phyloP scores from a whole-genome alignment of 2,888 invertebrate species.

The Troides aeacus region DNA sequence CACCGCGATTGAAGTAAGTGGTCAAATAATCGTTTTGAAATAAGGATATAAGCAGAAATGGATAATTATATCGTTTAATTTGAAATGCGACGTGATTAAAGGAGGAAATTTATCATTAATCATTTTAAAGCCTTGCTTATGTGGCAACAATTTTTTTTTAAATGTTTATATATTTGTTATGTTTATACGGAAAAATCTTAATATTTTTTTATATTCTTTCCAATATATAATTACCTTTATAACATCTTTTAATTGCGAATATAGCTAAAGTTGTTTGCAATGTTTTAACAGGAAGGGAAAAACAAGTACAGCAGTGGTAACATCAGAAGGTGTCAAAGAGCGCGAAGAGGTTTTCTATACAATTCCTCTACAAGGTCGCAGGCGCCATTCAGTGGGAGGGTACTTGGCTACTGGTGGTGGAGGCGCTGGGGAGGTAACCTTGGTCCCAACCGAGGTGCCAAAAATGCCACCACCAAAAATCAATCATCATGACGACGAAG shows the following conservation, averaged over 20 bases:
- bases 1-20: constrained; percentile 70
- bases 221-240: not conserved
- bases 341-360: constrained; percentile 83
- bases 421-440: constrained; percentile 65
- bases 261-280: not conserved
- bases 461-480: constrained; percentile 75
- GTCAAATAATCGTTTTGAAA: not conserved
- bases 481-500: constrained; percentile 60
- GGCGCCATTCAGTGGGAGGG: constrained; percentile 85
- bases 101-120: no score
- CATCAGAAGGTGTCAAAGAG: constrained; percentile 64
- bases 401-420: constrained; percentile 76
- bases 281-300: constrained; percentile 62
- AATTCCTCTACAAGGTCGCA: constrained; percentile 69
- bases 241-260: not conserved
- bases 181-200: no score
- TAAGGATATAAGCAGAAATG: not conserved
- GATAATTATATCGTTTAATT: not conserved
- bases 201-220: no score
- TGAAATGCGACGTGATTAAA: no score
- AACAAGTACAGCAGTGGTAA: constrained; percentile 61
- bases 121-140: no score
- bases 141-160: no score
- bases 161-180: no score
- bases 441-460: constrained; percentile 77